These are phyloP conservation scores for Cryptotermes secundus DNA, from an alignment of 1,140 invertebrate species.

Conservation along the genomic window DNA sequence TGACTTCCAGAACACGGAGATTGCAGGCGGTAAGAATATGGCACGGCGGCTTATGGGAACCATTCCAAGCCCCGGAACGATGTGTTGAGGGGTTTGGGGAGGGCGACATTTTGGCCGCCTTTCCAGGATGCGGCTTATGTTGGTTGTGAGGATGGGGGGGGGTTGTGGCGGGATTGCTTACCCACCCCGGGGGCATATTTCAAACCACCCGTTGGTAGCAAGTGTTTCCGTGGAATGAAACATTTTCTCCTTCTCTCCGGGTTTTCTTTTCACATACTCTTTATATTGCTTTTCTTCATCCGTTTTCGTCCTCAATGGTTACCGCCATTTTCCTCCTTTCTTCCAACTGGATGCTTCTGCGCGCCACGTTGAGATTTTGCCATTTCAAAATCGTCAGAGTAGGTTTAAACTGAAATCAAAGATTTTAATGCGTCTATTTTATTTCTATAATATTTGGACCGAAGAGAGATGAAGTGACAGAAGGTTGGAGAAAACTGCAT, in stretches of 20 bases:
- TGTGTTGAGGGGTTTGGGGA: constrained; percentile 22
- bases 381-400: no score
- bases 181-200: constrained; percentile 25
- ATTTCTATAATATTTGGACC: no score
- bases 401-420: no score
- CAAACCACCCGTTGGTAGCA: constrained; percentile 13
- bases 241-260: background rate
- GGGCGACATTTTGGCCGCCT: constrained; percentile 31
- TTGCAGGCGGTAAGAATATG: constrained; percentile 32
- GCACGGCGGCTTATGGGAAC: constrained; percentile 28
- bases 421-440: no score
- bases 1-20: constrained; percentile 33
- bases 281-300: background rate
- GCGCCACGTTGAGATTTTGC: no score
- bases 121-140: background rate
- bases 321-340: background rate
- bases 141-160: background rate
- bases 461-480: no score
- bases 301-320: background rate
- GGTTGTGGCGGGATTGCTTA: constrained; percentile 21
- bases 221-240: background rate
- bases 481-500: no score
- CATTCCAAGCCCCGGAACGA: constrained; percentile 26
- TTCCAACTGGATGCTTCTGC: no score
- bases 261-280: background rate